These are phyloP conservation scores for Syritta pipiens DNA, from an alignment of 2,888 invertebrate genomes.

Conservation along the genomic window DNA sequence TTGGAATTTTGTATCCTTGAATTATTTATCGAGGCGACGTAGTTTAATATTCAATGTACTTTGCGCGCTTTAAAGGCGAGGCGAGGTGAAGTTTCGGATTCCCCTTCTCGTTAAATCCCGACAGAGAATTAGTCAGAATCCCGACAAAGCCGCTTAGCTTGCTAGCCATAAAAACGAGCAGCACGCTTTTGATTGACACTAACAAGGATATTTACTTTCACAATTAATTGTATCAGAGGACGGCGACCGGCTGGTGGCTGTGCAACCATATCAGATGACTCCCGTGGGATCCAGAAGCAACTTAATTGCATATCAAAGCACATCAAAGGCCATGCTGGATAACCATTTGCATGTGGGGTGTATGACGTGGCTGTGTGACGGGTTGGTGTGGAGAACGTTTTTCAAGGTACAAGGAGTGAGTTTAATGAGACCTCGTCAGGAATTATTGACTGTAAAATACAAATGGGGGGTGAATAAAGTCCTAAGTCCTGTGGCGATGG, in stretches of 20 bases:
- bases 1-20: background rate
- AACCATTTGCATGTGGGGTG: background rate
- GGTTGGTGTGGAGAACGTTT: background rate
- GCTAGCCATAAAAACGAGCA: constrained; percentile 1
- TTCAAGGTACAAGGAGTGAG: background rate
- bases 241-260: background rate
- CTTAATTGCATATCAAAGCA: background rate
- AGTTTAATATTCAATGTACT: background rate
- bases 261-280: background rate
- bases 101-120: background rate
- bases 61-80: too few relatives aligned
- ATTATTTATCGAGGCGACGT: background rate
- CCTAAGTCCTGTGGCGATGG: background rate
- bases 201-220: constrained; percentile 44
- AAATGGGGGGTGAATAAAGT: background rate
- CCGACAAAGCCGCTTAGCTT: background rate
- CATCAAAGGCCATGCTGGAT: background rate
- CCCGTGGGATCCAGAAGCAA: background rate
- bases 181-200: constrained; percentile 37
- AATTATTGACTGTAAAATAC: background rate
- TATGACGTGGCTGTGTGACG: background rate
- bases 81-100: too few relatives aligned
- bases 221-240: constrained; percentile 26
- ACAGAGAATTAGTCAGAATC: background rate
- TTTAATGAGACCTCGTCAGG: background rate